Evolutionary conservation across 2,113 vertebrate species (phyloP).

Genomic region (Cottus gobio): DNA sequence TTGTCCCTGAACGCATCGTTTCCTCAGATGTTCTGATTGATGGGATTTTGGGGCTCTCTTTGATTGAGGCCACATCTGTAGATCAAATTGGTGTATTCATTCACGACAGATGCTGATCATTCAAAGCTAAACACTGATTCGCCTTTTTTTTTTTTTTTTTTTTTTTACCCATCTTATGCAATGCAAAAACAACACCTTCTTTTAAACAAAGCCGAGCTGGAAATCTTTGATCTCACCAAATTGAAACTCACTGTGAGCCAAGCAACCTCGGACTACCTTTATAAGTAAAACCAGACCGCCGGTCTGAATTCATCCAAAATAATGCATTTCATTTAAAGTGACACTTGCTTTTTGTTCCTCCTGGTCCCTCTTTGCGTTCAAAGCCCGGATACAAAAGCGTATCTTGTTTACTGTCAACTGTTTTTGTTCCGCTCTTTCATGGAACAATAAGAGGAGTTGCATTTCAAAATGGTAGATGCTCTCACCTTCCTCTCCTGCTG

Average conservation of each 20-base stretch:
- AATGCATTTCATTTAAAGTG: constrained; percentile 67
- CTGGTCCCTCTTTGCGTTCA: constrained; percentile 67
- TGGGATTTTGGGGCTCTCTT: constrained; percentile 87
- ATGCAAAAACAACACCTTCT: constrained; percentile 63
- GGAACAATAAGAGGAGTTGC: constrained; percentile 81
- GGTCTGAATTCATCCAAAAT: constrained; percentile 64
- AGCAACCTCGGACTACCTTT: constrained; percentile 80
- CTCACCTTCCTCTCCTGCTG: constrained; percentile 92
- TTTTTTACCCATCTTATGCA: constrained; percentile 55
- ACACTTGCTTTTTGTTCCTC: constrained; percentile 61
- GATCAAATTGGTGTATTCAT: not conserved
- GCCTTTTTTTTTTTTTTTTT: constrained; percentile 68
- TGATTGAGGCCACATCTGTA: constrained; percentile 79
- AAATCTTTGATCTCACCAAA: constrained; percentile 85
- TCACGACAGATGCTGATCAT: constrained; percentile 34
- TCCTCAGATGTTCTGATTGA: constrained; percentile 87
- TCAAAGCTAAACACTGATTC: constrained; percentile 48
- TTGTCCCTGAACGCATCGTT: constrained; percentile 83
- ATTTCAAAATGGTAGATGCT: constrained; percentile 85
- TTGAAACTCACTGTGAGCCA: constrained; percentile 81
- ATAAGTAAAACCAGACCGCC: constrained; percentile 67
- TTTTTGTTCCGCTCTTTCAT: constrained; percentile 75
- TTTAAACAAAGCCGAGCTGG: constrained; percentile 77
- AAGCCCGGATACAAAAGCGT: constrained; percentile 63
- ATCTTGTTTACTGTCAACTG: constrained; percentile 77